Evolutionary conservation across 64 coral and sea anemone genomes (phyloP).

Genomic region (Trachythela sp.): DNA sequence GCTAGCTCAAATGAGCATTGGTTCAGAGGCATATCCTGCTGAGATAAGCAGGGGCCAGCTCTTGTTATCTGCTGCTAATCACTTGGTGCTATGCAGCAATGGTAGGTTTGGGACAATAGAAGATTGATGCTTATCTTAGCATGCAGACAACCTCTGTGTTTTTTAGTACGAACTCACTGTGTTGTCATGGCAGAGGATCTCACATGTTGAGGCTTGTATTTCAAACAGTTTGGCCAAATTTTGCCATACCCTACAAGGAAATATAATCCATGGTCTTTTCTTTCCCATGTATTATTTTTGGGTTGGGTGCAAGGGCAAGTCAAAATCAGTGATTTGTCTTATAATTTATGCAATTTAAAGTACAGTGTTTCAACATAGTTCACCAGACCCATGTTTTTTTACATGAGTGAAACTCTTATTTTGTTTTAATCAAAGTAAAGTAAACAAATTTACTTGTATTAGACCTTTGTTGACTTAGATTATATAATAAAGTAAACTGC

Average conservation of each 20-base stretch:
- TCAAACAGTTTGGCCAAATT: not conserved
- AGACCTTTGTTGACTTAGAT: not conserved
- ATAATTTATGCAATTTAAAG: not conserved
- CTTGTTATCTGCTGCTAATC: constrained; percentile 19
- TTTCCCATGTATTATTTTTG: not conserved
- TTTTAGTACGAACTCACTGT: not conserved
- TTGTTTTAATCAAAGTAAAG: not conserved
- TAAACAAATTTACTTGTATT: not conserved
- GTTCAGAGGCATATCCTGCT: not conserved
- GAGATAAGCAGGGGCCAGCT: not conserved
- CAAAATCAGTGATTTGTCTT: not conserved
- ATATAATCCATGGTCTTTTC: not conserved
- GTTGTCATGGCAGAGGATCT: not conserved
- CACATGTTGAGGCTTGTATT: not conserved
- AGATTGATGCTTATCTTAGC: constrained; percentile 8
- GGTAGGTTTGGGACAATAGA: not conserved
- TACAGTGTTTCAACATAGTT: not conserved
- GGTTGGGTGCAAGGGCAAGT: too few species aligned
- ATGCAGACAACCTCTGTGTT: not conserved
- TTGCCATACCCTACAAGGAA: not conserved
- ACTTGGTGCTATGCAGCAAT: constrained; percentile 13
- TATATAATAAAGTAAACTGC: not conserved
- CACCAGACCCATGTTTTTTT: not conserved
- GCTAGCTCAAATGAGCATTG: not conserved
- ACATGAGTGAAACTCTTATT: not conserved